Conservation (phyloP, 2,888 invertebrate genomes). For the Drosophila nr. perissopoda region DNA sequence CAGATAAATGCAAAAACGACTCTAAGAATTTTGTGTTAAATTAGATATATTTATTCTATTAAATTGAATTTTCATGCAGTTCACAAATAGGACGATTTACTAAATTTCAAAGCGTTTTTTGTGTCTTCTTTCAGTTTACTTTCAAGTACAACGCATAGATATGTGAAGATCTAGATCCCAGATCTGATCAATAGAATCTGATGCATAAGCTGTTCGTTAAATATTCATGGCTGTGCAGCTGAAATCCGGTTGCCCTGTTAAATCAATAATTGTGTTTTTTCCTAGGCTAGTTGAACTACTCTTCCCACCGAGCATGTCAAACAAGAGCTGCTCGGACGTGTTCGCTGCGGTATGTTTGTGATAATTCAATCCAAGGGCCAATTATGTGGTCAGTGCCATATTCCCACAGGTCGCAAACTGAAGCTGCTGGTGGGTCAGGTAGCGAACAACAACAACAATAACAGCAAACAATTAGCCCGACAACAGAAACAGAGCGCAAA, state of each 20-base stretch:
- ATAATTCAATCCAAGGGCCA: constrained; percentile 56
- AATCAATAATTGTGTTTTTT: constrained; percentile 46
- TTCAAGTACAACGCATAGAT: not conserved
- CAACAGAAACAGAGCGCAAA: constrained; percentile 72
- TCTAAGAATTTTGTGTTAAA: too few species aligned
- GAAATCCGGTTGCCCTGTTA: constrained; percentile 39
- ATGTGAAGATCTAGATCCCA: not conserved
- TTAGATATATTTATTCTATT: too few species aligned
- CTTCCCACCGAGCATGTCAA: constrained; percentile 51
- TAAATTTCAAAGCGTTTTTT: not conserved
- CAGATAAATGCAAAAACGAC: too few species aligned
- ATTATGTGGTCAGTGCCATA: constrained; percentile 57
- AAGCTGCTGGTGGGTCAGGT: constrained; percentile 30
- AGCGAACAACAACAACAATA: constrained; percentile 33
- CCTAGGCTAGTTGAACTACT: constrained; percentile 20
- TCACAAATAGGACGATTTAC: not conserved
- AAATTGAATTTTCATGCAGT: not conserved
- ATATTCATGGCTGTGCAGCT: not conserved
- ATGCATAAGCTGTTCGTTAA: not conserved
- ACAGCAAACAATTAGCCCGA: constrained; percentile 71
- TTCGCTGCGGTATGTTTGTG: constrained; percentile 34
- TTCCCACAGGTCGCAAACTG: constrained; percentile 52
- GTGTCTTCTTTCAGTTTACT: not conserved
- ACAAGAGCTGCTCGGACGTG: constrained; percentile 23
- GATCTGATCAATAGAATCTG: not conserved